Base-by-base conservation (phyloP, 2,113 vertebrate genomes). In the Melanostigma gelatinosum region DNA sequence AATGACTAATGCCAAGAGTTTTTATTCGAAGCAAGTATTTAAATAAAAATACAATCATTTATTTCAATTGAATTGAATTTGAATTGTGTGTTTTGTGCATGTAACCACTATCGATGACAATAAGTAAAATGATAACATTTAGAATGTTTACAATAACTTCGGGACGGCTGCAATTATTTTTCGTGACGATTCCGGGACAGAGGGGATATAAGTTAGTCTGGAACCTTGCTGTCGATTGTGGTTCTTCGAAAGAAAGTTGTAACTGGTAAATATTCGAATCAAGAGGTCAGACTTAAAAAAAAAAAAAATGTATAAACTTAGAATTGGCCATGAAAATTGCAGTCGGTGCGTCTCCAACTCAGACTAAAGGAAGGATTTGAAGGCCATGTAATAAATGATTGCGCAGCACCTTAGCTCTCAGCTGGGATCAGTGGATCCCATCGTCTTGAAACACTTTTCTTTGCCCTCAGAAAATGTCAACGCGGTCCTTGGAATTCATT, bases 401-500 rank as follows among this genome's bases (percentile, higher is more conserved):
- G 79, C 66, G 22, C 34, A 34, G 76, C 83, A 52, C 77, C 87
- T 84, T 36, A 54, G 80, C 85, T 74, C 67, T 44, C 60, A 84
- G 66, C 44, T 6, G 68, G 77, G 85, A 91, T 91, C 85, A 85
- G 84, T 80, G 80, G 82, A 81, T 83, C 83, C 65, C 78, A 80
- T 83, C 68, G 77, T 68, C 80, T 83, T 83, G 71, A 88, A 91
- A 83, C 75, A 68, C 46, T 83, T 88, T 81, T 85, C 64, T 73
- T 63, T 8, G 69, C 74, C 85, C 52, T 24, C 16, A 72, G 80
- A 87, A 91, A 93, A 93, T 92, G 90, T 91, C 90, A 91, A 85
- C 73, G 88, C 88, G 88, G 88, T 91, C 83, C 83, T 85, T 90
- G 92, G 87, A 87, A 91, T 88, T 89, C 88, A 68, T 74, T 88